Percentiles rank a stretch among this genome's conserved stretches.
Evolutionary conservation across 37 sponge, comb jelly and placozoan genomes (phyloP).

Genomic region (Crambe crambe): DNA sequence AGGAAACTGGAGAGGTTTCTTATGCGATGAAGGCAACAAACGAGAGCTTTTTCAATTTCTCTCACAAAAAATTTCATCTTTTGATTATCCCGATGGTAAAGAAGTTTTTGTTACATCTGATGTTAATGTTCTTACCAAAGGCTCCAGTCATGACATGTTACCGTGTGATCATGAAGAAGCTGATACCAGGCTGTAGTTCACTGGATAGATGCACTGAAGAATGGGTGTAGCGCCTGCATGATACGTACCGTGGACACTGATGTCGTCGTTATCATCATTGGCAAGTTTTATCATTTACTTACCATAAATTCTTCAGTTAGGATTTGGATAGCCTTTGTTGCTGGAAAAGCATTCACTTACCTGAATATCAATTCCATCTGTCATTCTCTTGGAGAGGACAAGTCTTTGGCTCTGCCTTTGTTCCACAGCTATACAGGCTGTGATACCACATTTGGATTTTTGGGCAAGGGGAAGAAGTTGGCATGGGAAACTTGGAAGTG

Average conservation of each 20-base stretch:
- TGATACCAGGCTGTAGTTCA: background rate
- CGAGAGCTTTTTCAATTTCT: background rate
- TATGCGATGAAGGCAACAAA: background rate
- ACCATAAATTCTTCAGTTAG: background rate
- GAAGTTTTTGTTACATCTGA: background rate
- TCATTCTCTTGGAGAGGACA: background rate
- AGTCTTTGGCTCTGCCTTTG: constrained; percentile 5
- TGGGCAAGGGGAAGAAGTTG: constrained; percentile 23
- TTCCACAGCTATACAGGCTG: constrained; percentile 11
- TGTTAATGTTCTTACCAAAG: background rate
- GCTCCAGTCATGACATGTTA: background rate
- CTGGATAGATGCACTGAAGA: background rate
- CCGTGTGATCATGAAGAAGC: background rate
- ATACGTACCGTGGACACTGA: background rate
- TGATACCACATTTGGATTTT: constrained; percentile 17
- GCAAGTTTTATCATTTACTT: constrained; percentile 1
- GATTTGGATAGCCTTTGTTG: background rate
- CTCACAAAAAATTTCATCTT: background rate
- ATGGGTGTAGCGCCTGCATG: background rate
- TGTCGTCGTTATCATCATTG: background rate
- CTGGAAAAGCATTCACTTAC: background rate
- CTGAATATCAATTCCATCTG: background rate
- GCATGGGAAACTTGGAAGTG: background rate
- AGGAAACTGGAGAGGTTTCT: background rate
- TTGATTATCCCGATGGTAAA: background rate